Conservation (phyloP, 2,888 invertebrate genomes). For the Oegoconia quadripuncta region DNA sequence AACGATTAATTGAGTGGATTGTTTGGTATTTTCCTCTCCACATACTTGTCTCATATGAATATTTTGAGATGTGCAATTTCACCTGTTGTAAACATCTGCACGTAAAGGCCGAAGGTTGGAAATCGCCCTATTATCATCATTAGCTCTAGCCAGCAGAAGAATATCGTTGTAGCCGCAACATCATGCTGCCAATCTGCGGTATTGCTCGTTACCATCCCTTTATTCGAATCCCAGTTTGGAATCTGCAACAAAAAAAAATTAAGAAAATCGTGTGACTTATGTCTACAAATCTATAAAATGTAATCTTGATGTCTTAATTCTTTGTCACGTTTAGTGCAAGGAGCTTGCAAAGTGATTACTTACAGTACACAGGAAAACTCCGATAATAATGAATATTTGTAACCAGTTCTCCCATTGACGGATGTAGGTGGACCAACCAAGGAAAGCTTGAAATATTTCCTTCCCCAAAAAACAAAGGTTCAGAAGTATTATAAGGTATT, state of each 20-base stretch:
- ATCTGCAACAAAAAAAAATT: slow-evolving; percentile 38
- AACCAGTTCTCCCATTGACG: slow-evolving; percentile 92
- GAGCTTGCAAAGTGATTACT: slow-evolving; percentile 23
- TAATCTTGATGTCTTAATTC: too few relatives aligned
- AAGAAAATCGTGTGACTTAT: not conserved
- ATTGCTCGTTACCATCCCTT: slow-evolving; percentile 44
- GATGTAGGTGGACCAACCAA: slow-evolving; percentile 85
- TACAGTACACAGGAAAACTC: slow-evolving; percentile 84
- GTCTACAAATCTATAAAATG: not conserved
- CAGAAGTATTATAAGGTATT: slow-evolving; percentile 81
- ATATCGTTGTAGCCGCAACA: slow-evolving; percentile 87
- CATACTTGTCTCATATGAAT: too few relatives aligned
- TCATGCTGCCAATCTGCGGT: slow-evolving; percentile 87
- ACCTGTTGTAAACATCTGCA: slow-evolving; percentile 92
- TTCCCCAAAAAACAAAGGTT: slow-evolving; percentile 83
- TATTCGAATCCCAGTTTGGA: slow-evolving; percentile 56
- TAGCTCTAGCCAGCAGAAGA: slow-evolving; percentile 89
- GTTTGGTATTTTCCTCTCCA: too few relatives aligned
- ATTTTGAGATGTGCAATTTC: too few relatives aligned
- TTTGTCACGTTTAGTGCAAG: too few relatives aligned
- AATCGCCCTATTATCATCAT: slow-evolving; percentile 93
- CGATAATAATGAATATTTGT: slow-evolving; percentile 87
- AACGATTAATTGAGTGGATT: too few relatives aligned
- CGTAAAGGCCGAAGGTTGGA: slow-evolving; percentile 91
- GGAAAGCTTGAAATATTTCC: slow-evolving; percentile 88